Conservation (phyloP, 1,140 invertebrate genomes). For the Nebria ingens region DNA sequence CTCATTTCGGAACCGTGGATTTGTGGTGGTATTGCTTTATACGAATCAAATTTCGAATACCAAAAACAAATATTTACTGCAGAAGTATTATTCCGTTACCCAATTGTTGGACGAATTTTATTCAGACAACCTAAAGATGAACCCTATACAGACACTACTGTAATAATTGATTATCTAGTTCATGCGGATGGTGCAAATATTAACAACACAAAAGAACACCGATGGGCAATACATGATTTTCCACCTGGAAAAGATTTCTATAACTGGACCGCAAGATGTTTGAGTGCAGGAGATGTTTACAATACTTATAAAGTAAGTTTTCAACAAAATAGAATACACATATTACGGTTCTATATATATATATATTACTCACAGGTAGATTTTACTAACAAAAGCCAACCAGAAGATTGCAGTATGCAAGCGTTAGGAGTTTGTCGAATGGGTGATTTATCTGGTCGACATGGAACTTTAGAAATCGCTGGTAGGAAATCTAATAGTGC, state of each 20-base stretch:
- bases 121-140: constrained; percentile 68
- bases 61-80: constrained; percentile 63
- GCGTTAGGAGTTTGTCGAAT: constrained; percentile 50
- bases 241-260: constrained; percentile 76
- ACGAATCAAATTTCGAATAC: constrained; percentile 51
- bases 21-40: constrained; percentile 54
- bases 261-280: constrained; percentile 76
- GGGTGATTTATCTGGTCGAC: constrained; percentile 56
- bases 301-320: constrained; percentile 66
- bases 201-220: constrained; percentile 68
- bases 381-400: constrained; percentile 31
- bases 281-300: constrained; percentile 66
- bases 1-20: constrained; percentile 50
- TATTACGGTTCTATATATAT: constrained; percentile 11
- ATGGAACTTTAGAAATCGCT: constrained; percentile 61
- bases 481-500: constrained; percentile 53
- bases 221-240: constrained; percentile 52
- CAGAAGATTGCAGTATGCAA: constrained; percentile 41
- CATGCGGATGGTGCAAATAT: constrained; percentile 76
- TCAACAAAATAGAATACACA: constrained; percentile 11
- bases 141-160: constrained; percentile 71
- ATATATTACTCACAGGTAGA: constrained; percentile 31
- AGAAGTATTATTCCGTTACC: constrained; percentile 69
- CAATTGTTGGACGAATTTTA: constrained; percentile 74
- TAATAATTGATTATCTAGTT: constrained; percentile 65